These are phyloP conservation scores for Brachionus paranguensis DNA, from an alignment of 1,140 invertebrate genomes.

Conservation along the genomic window DNA sequence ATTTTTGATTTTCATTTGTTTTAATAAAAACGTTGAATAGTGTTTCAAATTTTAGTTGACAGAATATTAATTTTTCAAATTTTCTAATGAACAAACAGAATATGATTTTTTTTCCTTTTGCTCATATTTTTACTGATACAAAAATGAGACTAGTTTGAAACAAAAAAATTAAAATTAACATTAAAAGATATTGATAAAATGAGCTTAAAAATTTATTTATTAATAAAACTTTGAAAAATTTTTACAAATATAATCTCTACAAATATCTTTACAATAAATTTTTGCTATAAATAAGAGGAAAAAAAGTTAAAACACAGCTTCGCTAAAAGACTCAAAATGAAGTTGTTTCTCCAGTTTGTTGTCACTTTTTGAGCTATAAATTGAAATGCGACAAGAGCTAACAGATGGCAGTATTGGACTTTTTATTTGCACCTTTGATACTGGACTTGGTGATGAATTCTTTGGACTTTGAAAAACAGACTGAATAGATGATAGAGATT, in stretches of 20 bases:
- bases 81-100: too few species aligned
- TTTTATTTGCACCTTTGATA: background rate
- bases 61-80: too few species aligned
- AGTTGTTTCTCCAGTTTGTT: conserved; percentile 4
- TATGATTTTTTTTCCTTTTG: too few species aligned
- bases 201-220: background rate
- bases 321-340: conserved; percentile 1
- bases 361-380: background rate
- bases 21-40: too few species aligned
- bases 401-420: background rate
- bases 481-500: conserved; percentile 15
- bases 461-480: background rate
- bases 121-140: too few species aligned
- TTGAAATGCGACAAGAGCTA: conserved; percentile 8
- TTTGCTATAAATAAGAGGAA: background rate
- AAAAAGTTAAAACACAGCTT: conserved; percentile 6
- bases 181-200: too few species aligned
- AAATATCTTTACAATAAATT: background rate
- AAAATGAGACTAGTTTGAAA: too few species aligned
- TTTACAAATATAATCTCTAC: background rate
- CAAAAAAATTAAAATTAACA: too few species aligned
- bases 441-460: background rate
- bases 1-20: too few species aligned
- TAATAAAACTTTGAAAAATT: background rate
- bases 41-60: too few species aligned